These are phyloP conservation scores for Adela reaumurella DNA, from an alignment of 2,888 invertebrate species.

Conservation along the genomic window DNA sequence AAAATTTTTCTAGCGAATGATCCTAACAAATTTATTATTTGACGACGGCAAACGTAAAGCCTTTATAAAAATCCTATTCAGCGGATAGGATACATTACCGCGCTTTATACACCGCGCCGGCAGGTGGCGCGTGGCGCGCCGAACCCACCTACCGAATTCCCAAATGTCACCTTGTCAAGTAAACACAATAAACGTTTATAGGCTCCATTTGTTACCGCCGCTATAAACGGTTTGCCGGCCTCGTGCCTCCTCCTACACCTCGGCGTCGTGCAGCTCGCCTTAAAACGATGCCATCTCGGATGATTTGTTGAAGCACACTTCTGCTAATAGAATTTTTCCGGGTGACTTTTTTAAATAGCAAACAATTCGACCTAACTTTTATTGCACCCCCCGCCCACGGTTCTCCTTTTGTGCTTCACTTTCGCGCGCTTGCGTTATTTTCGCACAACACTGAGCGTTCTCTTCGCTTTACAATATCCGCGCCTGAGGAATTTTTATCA, in stretches of 20 bases:
- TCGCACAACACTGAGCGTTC: too few relatives aligned
- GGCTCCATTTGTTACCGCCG: conserved; percentile 38
- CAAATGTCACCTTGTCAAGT: conserved; percentile 24
- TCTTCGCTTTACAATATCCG: too few relatives aligned
- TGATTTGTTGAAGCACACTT: conserved; percentile 21
- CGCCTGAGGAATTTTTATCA: too few relatives aligned
- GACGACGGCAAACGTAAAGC: neutral
- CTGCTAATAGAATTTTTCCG: conserved; percentile 4
- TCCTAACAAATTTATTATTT: neutral
- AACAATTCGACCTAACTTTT: neutral
- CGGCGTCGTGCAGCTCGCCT: neutral
- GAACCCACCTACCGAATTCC: neutral
- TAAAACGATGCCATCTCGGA: neutral
- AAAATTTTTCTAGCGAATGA: too few relatives aligned
- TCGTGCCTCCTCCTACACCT: conserved; percentile 22
- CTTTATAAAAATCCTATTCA: neutral
- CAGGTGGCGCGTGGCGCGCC: neutral
- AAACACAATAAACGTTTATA: conserved; percentile 38
- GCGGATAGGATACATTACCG: neutral
- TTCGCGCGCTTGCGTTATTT: too few relatives aligned
- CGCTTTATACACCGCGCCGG: neutral
- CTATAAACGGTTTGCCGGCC: conserved; percentile 27
- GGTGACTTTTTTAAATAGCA: conserved; percentile 4
- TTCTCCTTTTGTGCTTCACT: too few relatives aligned
- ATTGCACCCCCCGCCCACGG: too few relatives aligned